Base-by-base conservation (phyloP, 1,140 invertebrate genomes). In the Macrocentrus cingulum region DNA sequence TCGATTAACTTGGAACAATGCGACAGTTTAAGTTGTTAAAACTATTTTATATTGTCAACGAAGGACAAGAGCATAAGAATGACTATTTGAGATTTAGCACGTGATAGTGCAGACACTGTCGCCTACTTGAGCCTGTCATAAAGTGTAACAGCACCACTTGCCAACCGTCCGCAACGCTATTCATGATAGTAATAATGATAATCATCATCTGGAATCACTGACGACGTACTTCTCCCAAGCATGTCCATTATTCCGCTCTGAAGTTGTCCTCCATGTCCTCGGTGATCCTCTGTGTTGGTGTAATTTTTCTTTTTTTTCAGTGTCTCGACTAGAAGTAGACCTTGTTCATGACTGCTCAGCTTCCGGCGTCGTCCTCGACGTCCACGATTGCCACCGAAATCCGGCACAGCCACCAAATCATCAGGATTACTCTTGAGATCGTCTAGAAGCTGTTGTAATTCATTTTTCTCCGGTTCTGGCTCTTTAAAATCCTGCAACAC, bases 161-260 rank as follows among this genome's bases (percentile, higher is more conserved):
- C 25, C 23, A 48, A 22, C 25, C 15, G 53, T 42, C 36, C 56
- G 36, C 53, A 42, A 25, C 22, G 39, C 11, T 41, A 42, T 52
- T 53, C 29, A 16, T 53, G n/a, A 46, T 52, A 6, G 20, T 45
- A 19, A 29, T 39, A 20, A 32, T 55, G 13, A 29, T 37, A 13
- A 36, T 56, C 20, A 46, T 25, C 22, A 22, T 39, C 34, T 16
- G 19, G 15, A 3, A 51, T 39, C 18, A 39, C 2, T 11, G 37
- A n/a, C 36, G 56, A 66, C 87, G 80, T 84, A 91, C 90, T 91
- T 88, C 89, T 86, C 56, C 89, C 88, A 61, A 92, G 79, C 82
- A 92, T 88, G 69, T 91, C 88, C 82, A 91, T 88, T 57, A 92
- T 85, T 55, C 86, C 85, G 63, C 85, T 86, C 56, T 89, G 87